Base-by-base conservation (phyloP, 2,113 vertebrate genomes). In the Ellobius talpinus region DNA sequence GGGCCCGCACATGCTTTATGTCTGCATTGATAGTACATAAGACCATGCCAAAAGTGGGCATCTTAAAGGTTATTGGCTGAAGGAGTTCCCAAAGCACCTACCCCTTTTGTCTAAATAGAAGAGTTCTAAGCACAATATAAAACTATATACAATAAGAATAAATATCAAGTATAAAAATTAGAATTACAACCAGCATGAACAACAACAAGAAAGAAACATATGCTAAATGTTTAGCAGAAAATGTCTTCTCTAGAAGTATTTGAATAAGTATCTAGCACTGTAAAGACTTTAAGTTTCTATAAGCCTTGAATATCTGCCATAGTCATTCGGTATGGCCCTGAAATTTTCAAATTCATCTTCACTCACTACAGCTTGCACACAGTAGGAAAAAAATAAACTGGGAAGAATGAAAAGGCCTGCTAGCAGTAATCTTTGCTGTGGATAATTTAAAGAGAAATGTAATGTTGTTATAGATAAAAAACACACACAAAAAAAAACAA, bases 391-490 rank as follows among this genome's bases (percentile, higher is more conserved):
- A 14, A 47, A n/a, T 5, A 39, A 1, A 31, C 33, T 70, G 14
- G n/a, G 87, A 92, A 93, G 12, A 85, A 72, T 4, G 24, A 95
- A 77, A 94, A 50, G 2, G 5, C 0, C 39, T 36, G 7, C 70
- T 36, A 79, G 39, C 1, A 58, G 8, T 55, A 45, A 95, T 16
- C n/a, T 63, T 91, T 29, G 8, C 21, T 52, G 42, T 26, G 14
- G 6, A 76, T 26, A 68, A 68, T 77, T 95, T 87, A 91, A 89
- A 91, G 29, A 87, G n/a, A 87, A 93, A 85, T 16, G 2, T 47
- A 65, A 92, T 45, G 58, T 47, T 68, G 6, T 66, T 65, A 52
- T 39, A 55, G 5, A 45, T 3, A n/a, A 13, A 6, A 8, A 77
- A 86, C 63, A 58, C 55, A 58, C 17, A 55, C 4, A 93, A 93